Evolutionary conservation across 2,797 vertebrate genomes (phyloP), one percentile per base, ranked within the genome.

Genomic region (Galago senegalensis): DNA sequence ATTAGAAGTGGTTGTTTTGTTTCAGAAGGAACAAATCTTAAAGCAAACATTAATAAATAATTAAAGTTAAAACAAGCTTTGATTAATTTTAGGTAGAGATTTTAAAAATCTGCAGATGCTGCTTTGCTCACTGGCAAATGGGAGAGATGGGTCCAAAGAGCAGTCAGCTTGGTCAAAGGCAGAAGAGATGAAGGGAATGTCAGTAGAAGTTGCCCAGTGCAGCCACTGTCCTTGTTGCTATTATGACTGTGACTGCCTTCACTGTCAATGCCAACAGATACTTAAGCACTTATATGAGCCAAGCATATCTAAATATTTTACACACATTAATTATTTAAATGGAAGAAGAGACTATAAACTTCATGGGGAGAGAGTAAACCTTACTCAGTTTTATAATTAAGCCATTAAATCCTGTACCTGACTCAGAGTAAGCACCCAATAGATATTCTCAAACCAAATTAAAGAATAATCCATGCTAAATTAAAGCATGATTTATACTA

Each of bases 291-390:
- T 80, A 60, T 23, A 29, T 58, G 23, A 81, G 49, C 25, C n/a
- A 87, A 31, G 37, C 12, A 34, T 13, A 13, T 77, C 14, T 60
- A 43, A 63, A 83, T 79, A 83, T 93, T 90, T 84, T 87, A 76
- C 18, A 60, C 49, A 29, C 43, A 67, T 75, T 73, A 37, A 87
- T 92, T 76, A 87, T 76, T 93, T 89, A 96, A 86, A 60, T 58
- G 17, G 75, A 58, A 72, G 46, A 76, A 70, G 23, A 87, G 12
- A 37, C 27, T 65, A 34, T 73, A 31, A 79, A n/a, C 17, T 63
- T 87, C 27, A 73, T n/a, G 25, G 34, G 29, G 31, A 84, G 10
- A 61, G 7, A 85, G 29, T 87, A 93, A 96, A 53, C 17, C 43
- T 76, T 69, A 83, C 27, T 83, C 13, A 89, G 17, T 20, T 77